Percentiles rank a stretch among this genome's conserved stretches.
These are phyloP conservation scores for Brienomyrus brachyistius DNA, from an alignment of 2,113 vertebrate species.

Conservation along the genomic window DNA sequence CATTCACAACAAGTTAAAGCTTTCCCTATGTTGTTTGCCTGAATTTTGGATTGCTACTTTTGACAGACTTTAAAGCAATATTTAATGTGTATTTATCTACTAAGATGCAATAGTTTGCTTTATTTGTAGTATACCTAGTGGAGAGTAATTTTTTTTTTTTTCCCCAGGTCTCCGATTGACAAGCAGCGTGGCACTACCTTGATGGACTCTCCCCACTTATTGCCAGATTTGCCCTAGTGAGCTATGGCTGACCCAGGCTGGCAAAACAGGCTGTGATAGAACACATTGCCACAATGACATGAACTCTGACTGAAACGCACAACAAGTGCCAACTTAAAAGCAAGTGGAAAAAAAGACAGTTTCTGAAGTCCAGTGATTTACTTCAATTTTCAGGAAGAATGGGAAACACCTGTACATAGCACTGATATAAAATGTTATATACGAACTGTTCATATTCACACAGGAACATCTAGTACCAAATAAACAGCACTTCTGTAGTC, in stretches of 20 bases:
- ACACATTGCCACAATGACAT: conserved; percentile 69
- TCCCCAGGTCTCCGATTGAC: conserved; percentile 86
- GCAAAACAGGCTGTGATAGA: conserved; percentile 83
- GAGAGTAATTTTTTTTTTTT: neutral
- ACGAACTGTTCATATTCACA: conserved; percentile 81
- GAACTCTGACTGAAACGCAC: conserved; percentile 78
- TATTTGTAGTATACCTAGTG: neutral
- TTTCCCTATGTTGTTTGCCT: neutral
- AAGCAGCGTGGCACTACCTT: conserved; percentile 93
- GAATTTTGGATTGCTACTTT: neutral
- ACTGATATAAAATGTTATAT: conserved; percentile 98
- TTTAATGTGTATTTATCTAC: neutral
- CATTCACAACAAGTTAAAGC: neutral
- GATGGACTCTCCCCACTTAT: conserved; percentile 90
- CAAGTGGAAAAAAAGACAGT: conserved; percentile 46
- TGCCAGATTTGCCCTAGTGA: conserved; percentile 83
- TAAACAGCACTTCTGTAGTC: conserved; percentile 78
- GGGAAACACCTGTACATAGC: conserved; percentile 99
- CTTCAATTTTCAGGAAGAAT: conserved; percentile 99
- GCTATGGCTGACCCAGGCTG: conserved; percentile 83
- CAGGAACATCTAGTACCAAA: conserved; percentile 86
- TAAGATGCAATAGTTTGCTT: neutral
- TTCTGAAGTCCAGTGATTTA: conserved; percentile 88
- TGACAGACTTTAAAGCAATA: neutral
- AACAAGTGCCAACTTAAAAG: conserved; percentile 83